Evolutionary conservation across 1,140 invertebrate species (phyloP), one percentile per base, ranked within the genome.

Genomic region (Drosophila repleta): DNA sequence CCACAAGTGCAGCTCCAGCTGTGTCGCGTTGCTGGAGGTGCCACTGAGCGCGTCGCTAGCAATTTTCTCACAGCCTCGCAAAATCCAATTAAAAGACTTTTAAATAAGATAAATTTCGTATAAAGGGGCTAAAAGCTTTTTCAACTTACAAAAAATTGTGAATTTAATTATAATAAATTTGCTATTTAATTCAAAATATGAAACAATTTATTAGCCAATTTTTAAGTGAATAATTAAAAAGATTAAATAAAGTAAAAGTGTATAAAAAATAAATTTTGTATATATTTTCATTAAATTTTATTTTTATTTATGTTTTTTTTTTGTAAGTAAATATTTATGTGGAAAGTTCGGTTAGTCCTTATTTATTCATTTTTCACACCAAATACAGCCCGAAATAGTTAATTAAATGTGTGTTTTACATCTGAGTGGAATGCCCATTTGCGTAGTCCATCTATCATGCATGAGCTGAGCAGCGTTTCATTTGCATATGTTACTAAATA

Each of bases 391-490:
- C 32, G 7, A 35, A 35, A 35, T 3, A 35, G 11, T 35, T 35
- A 35, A 43, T 43, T 43, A 17, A 43, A 15, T 43, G 5, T 37
- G 15, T 41, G 29, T 32, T 41, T 41, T 24, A 18, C 17, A 15
- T 41, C 51, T 45, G 51, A 13, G 4, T 4, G 24, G 29, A 18
- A 24, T 48, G 20, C 20, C 26, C 7, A 62, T 26, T 58, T 56
- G 15, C 37, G 26, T n/a, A 58, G 52, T 18, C 35, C 69, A 87
- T 85, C 74, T 78, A 78, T 87, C 70, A 82, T 87, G 74, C 56
- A 87, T 53, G 63, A 66, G 35, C 32, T 49, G 60, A 65, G 48
- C 35, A 48, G 35, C 52, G 76, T 60, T 64, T 77, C 53, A 64
- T 66, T 81, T 87, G 51, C 70, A 72, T 55, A 32, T 55, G 15